Percentiles rank a stretch among this genome's conserved stretches.
phyloP scores from a whole-genome alignment of 2,113 vertebrate genomes.

The Tupaia chinensis region DNA sequence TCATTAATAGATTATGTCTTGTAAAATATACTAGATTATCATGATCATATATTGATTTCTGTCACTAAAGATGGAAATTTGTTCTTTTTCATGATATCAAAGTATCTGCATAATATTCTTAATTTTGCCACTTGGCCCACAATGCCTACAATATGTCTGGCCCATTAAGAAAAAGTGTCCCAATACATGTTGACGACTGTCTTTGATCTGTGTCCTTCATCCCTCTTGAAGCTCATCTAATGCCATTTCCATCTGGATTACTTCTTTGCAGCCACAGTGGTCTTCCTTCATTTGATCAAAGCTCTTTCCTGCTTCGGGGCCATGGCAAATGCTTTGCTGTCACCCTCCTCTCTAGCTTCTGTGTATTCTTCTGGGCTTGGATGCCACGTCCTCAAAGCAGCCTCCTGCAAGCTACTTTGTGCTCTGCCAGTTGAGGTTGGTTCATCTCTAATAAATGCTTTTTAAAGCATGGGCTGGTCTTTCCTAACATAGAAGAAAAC shows the following conservation, averaged over 20 bases:
- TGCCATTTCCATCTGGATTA: background rate
- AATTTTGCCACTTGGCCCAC: background rate
- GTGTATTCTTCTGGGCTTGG: background rate
- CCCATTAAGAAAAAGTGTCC: background rate
- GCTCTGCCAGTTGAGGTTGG: background rate
- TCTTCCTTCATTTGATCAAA: background rate
- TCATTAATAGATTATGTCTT: background rate
- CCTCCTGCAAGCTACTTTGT: background rate
- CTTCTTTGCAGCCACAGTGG: background rate
- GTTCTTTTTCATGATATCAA: background rate
- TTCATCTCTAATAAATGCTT: slow-evolving; percentile 12
- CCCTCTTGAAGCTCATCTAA: background rate
- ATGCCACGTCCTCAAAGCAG: slow-evolving; percentile 32
- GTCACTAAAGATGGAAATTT: background rate
- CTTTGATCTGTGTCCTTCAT: background rate
- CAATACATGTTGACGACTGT: background rate
- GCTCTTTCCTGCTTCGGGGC: background rate
- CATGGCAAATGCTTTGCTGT: background rate
- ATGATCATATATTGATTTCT: background rate
- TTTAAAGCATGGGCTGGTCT: background rate
- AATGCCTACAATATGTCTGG: background rate
- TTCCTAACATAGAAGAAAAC: background rate
- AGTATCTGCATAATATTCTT: background rate
- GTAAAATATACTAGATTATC: background rate
- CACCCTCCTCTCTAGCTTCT: background rate